Base-by-base conservation (phyloP, 2,113 vertebrate genomes). In the Cygnus atratus region DNA sequence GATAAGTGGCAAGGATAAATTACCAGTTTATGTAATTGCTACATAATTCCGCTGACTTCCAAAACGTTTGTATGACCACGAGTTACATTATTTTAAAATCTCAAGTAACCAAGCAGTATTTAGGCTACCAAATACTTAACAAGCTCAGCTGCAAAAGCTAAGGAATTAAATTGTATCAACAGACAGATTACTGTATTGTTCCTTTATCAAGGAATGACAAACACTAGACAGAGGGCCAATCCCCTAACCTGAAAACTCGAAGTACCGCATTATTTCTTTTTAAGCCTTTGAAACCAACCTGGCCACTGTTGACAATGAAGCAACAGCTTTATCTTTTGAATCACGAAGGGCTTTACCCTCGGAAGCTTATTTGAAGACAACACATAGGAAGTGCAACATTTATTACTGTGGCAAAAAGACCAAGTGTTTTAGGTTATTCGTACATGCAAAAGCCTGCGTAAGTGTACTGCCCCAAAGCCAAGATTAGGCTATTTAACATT, bases 271-370 rank as follows among this genome's bases (percentile, higher is more conserved):
- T 29, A 7, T 62, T 84, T 29, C 70, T 89, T 84, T 57, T 18
- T 3, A 15, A 88, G 84, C 46, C 48, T 43, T 31, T 59, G 63
- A 78, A 84, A 96, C 26, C 41, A 82, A 11, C 39, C 87, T 20
- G 50, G 43, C n/a, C 78, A 75, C 68, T 77, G 74, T 88, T 89
- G 94, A 93, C 87, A 58, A 92, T 76, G 92, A 89, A 70, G n/a
- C 65, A 59, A 65, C 39, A 67, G 35, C 84, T 24, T 88, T 33
- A 35, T 35, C 83, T 76, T 74, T 2, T 16, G 37, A 74, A 88
- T 41, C 92, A 65, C 3, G 50, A 59, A 85, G 41, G 88, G 31
- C 22, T 94, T 68, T 46, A 70, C 44, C 83, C 72, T 16, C 83
- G n/a, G 13, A 9, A 54, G 43, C 21, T 46, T 11, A 70, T 13